Conservation (phyloP, 2,888 invertebrate genomes). For the Drosophila anomalipes region DNA sequence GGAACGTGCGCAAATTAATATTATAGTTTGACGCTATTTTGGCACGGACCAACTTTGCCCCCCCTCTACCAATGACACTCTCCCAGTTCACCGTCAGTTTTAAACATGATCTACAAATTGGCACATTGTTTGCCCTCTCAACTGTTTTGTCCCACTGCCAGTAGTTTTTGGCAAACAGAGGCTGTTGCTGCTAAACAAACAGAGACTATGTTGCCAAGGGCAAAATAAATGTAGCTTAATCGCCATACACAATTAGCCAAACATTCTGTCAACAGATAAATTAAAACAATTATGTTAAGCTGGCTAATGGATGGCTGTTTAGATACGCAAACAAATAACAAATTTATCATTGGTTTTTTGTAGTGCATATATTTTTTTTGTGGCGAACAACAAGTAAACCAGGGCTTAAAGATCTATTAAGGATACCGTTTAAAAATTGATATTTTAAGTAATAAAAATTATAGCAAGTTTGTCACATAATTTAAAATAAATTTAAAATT, state of each 20-base stretch:
- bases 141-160: conserved; percentile 37
- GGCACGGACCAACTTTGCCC: conserved; percentile 54
- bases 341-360: background rate
- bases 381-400: background rate
- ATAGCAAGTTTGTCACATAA: background rate
- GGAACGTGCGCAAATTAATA: conserved; percentile 77
- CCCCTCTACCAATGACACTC: background rate
- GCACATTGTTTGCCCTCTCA: conserved; percentile 68
- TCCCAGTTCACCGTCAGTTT: background rate
- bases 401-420: background rate
- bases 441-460: background rate
- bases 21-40: conserved; percentile 62
- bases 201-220: conserved; percentile 1
- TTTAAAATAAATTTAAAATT: conserved; percentile 11
- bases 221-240: conserved; percentile 19
- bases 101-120: conserved; percentile 53
- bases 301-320: background rate
- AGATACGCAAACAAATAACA: background rate
- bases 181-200: conserved; percentile 2
- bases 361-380: background rate
- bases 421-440: background rate
- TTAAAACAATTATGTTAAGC: background rate
- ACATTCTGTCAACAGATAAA: background rate
- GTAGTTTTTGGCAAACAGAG: conserved; percentile 5
- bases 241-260: conserved; percentile 13